Percentiles rank a stretch among this genome's conserved stretches.
Conservation (phyloP, 2,113 vertebrate genomes). For the Nicator chloris region DNA sequence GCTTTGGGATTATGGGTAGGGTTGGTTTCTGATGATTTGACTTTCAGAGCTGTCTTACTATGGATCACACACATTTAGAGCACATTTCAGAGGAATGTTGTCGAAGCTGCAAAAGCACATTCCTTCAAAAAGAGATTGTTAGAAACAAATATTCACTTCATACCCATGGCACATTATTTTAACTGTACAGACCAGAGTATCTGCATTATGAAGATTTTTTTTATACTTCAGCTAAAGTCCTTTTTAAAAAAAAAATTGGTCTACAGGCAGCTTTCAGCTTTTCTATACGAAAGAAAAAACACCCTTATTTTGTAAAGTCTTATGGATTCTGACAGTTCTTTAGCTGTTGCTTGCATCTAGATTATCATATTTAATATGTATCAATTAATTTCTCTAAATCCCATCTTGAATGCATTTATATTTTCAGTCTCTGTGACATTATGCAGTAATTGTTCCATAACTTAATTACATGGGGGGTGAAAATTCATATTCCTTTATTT, state of each 20-base stretch:
- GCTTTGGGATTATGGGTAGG: neutral
- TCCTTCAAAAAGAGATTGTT: neutral
- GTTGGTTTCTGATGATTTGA: neutral
- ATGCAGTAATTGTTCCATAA: neutral
- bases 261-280: neutral
- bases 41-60: neutral
- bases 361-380: neutral
- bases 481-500: neutral
- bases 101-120: neutral
- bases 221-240: neutral
- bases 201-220: neutral
- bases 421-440: neutral
- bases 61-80: neutral
- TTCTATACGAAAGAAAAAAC: neutral
- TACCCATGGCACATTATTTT: neutral
- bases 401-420: neutral
- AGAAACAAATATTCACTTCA: neutral
- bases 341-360: neutral
- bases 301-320: neutral
- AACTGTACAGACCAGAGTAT: neutral
- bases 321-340: neutral
- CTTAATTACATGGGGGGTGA: neutral
- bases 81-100: neutral
- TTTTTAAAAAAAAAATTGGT: neutral
- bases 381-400: neutral